Base-by-base conservation (phyloP, 2,888 invertebrate species). In the Imbricaverruca yamaguchii region DNA sequence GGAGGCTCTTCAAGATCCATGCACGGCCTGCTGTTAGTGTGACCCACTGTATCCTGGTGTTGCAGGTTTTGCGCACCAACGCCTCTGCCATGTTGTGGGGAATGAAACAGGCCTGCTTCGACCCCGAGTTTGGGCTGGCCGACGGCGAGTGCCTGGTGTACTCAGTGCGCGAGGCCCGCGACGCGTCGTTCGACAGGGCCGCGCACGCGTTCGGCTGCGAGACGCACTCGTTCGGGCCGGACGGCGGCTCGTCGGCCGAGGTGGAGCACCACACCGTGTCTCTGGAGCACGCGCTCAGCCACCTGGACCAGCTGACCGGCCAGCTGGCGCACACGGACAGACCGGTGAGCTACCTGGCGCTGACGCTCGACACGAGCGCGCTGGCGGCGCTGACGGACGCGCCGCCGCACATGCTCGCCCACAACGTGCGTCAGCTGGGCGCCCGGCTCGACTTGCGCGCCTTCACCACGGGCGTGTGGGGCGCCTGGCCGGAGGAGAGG, bases 181-280 rank as follows among this genome's bases (percentile, higher is more conserved):
- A 84, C 80, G 81, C 69, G 15, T 83, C 83, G 81, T 84, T 84
- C 59, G 84, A 83, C 80, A 21, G 81, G 10, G 84, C 82, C 80
- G 83, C 83, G 82, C 69, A 84, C 56, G 80, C 83, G 81, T 84
- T 83, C 81, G 83, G 84, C 81, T 84, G 84, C 39, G 83, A 84
- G 65, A 82, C 81, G 39, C 84, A 84, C 61, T 83, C 82, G 53
- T 83, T 83, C 61, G 83, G 83, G 23, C 57, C 63, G 1, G 81
- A 80, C 57, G 57, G 61, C 65, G 83, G 82, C 57, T 3, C n/a
- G 55, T 55, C 18, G 18, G 53, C 23, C 8, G 55, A 15, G 9
- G 74, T 74, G 53, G 55, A 23, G 13, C 67, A 56, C 56, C 77
- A 69, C 57, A 7, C 15, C 55, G 59, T 56, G 69, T 13, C 59